A percentile compares a stretch with the other conserved stretches of the same genome.
These are phyloP conservation scores for Tamias sibiricus DNA, from an alignment of 2,113 vertebrate species.

Conservation along the genomic window DNA sequence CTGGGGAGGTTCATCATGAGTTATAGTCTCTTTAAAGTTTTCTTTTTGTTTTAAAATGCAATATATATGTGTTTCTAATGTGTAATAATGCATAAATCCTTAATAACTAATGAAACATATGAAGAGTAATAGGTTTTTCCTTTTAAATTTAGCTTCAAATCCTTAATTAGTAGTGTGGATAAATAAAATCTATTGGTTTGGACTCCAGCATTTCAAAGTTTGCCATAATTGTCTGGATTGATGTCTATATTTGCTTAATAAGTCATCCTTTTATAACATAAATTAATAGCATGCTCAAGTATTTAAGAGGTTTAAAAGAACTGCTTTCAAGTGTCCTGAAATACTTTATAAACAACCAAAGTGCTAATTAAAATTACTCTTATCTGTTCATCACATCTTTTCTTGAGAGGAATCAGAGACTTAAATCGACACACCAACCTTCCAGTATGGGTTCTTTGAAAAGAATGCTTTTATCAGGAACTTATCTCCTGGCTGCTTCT, in stretches of 20 bases:
- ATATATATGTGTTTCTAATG: neutral
- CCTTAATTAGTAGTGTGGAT: slow-evolving; percentile 18
- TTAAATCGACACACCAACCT: neutral
- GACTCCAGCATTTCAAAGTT: neutral
- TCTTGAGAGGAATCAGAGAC: slow-evolving; percentile 11
- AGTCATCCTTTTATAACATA: slow-evolving; percentile 24
- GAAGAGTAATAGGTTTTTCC: slow-evolving; percentile 25
- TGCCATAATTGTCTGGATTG: neutral
- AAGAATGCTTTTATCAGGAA: slow-evolving; percentile 26
- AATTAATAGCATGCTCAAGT: slow-evolving; percentile 20
- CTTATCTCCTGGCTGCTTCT: neutral
- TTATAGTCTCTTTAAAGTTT: slow-evolving; percentile 53
- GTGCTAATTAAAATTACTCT: slow-evolving; percentile 10
- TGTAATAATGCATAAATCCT: neutral
- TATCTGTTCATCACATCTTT: slow-evolving; percentile 17
- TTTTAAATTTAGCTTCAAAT: slow-evolving; percentile 58
- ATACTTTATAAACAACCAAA: slow-evolving; percentile 46
- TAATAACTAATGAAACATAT: slow-evolving; percentile 34
- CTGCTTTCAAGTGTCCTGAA: slow-evolving; percentile 36
- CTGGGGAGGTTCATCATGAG: neutral
- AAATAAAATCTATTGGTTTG: neutral
- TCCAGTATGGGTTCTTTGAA: slow-evolving; percentile 16
- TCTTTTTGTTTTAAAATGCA: slow-evolving; percentile 32
- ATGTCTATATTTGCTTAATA: neutral
- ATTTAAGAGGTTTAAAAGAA: slow-evolving; percentile 18